phyloP scores from a whole-genome alignment of 92 coral and sea anemone genomes.

The Porites cylindrica region DNA sequence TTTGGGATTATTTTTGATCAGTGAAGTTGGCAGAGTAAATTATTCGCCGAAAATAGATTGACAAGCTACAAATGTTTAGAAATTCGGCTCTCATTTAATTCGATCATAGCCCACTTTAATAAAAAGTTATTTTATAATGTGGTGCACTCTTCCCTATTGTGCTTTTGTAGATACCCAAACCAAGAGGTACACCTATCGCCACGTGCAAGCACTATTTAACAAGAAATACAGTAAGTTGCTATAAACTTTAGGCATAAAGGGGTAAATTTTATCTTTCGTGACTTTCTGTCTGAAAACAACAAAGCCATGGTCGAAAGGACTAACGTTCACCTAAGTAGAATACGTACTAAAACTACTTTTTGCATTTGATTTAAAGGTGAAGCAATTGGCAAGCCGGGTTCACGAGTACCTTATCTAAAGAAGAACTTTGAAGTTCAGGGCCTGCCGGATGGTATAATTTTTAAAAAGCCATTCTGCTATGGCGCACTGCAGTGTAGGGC shows the following conservation, averaged over 20 bases:
- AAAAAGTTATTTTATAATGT: no score
- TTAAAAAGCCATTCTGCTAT: conserved; percentile 65
- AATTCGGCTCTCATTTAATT: no score
- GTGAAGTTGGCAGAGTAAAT: no score
- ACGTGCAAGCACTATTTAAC: conserved; percentile 41
- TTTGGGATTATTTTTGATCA: no score
- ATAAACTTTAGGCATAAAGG: no score
- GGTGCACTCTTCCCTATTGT: background rate
- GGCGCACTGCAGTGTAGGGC: conserved; percentile 49
- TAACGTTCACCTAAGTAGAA: no score
- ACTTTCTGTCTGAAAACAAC: no score
- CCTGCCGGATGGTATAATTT: conserved; percentile 52
- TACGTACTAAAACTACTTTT: background rate
- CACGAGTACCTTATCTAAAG: conserved; percentile 55
- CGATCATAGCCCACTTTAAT: no score
- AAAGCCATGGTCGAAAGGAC: no score
- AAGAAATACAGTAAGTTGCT: conserved; percentile 41
- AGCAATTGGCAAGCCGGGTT: conserved; percentile 56
- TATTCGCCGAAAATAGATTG: no score
- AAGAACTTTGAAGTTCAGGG: conserved; percentile 53
- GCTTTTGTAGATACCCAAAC: background rate
- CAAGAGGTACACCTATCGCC: conserved; percentile 16
- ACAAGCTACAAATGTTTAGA: no score
- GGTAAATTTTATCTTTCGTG: no score
- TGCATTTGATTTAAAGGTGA: conserved; percentile 38